Evolutionary conservation across 2,113 vertebrate species (phyloP).

Genomic region (Cyanoramphus novaezelandiae): DNA sequence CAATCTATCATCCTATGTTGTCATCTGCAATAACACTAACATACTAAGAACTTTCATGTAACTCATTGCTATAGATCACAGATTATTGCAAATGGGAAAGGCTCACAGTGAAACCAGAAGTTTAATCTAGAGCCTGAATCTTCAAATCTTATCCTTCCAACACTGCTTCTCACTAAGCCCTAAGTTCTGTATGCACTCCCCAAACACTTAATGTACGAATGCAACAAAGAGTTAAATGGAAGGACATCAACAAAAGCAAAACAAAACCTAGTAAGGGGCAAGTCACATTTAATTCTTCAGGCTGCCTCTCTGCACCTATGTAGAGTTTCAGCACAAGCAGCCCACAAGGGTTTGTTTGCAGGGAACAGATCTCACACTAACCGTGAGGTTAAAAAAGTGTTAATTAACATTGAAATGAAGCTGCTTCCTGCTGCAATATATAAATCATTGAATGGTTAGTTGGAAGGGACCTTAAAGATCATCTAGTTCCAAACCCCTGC

Average conservation of each 20-base stretch:
- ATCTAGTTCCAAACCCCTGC: not conserved
- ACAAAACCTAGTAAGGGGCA: not conserved
- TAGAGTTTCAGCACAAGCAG: not conserved
- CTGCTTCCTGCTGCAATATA: conserved; percentile 28
- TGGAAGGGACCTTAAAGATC: not conserved
- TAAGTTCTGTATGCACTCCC: not conserved
- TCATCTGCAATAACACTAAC: not conserved
- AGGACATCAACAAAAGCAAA: not conserved
- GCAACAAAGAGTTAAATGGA: conserved; percentile 38
- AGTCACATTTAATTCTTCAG: not conserved
- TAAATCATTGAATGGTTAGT: not conserved
- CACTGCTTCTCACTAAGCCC: not conserved
- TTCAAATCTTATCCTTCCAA: not conserved
- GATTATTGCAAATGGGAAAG: not conserved
- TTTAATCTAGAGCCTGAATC: not conserved
- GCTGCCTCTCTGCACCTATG: not conserved
- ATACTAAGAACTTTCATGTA: not conserved
- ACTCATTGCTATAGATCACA: not conserved
- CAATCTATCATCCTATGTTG: not conserved
- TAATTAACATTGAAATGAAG: conserved; percentile 56
- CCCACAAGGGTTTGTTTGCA: not conserved
- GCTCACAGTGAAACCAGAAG: not conserved
- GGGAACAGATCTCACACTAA: not conserved
- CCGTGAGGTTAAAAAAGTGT: conserved; percentile 16
- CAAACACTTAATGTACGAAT: not conserved